Evolutionary conservation across 2,888 invertebrate genomes (phyloP), one percentile per base, ranked within the genome.

Genomic region (Hedya salicella): DNA sequence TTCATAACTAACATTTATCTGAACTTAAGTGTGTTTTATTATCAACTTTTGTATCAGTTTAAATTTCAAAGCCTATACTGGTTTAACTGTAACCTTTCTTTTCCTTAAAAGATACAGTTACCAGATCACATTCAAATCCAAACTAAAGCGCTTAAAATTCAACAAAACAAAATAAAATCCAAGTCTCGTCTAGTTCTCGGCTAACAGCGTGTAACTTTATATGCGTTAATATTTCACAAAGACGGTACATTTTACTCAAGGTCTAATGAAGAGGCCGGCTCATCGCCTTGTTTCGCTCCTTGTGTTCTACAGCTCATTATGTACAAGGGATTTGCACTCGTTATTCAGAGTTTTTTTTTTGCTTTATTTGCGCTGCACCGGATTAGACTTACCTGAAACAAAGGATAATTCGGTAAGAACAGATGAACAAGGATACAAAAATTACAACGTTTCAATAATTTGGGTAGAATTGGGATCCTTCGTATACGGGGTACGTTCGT

Each of bases 231-330:
- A 50, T 64, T 64, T 44, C 19, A 57, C 64, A 57, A 50, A 59
- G 50, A 60, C 59, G 36, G 52, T 44, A 50, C 54, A 56, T 54
- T 60, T 50, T 52, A 44, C 61, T 57, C 42, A 75, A 76, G 53
- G 67, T 68, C 69, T 85, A 87, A 86, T 85, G 85, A 85, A 88
- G 88, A 84, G 78, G 75, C 75, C 71, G 72, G 76, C 79, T 75
- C 75, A 77, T 76, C 73, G 79, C 79, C 87, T 89, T 90, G 88
- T 91, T 86, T 81, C 75, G 83, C 77, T 30, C 25, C 25, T 87
- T 89, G 89, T 85, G 82, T 88, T 89, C 88, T 85, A 88, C 86
- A 83, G 86, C 87, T 88, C 89, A 88, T 91, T 90, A 88, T 85
- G 86, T 83, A 85, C 78, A 81, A 81, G 79, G 78, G 85, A 82